A percentile compares a stretch with the other conserved stretches of the same genome.
These are phyloP conservation scores for Megalonaias nervosa DNA, from an alignment of 1,140 invertebrate species.

Conservation along the genomic window DNA sequence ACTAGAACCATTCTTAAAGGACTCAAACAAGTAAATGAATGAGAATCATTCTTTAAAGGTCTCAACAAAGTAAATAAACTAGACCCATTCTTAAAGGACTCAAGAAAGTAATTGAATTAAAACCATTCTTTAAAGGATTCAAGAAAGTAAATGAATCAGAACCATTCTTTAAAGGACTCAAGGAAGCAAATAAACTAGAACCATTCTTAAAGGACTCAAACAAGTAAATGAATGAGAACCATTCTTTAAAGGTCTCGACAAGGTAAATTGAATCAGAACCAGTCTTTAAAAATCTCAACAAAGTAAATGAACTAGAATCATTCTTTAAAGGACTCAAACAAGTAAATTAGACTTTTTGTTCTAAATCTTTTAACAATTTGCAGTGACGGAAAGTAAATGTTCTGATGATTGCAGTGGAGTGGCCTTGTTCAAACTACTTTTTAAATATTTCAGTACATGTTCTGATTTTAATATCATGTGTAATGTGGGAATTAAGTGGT, in stretches of 20 bases:
- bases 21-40: slow-evolving; percentile 25
- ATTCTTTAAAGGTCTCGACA: neutral
- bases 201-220: slow-evolving; percentile 34
- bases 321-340: slow-evolving; percentile 34
- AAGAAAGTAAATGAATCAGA: slow-evolving; percentile 56
- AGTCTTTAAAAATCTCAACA: slow-evolving; percentile 28
- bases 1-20: slow-evolving; percentile 46
- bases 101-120: no score
- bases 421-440: no score
- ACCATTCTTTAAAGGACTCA: slow-evolving; percentile 35
- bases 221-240: slow-evolving; percentile 6
- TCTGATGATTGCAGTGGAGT: no score
- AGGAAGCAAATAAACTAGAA: slow-evolving; percentile 39
- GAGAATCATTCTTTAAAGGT: no score
- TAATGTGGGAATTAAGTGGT: no score
- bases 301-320: slow-evolving; percentile 40
- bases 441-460: no score
- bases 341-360: no score
- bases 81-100: no score
- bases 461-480: no score
- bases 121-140: no score
- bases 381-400: no score
- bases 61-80: neutral
- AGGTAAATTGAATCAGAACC: slow-evolving; percentile 47
- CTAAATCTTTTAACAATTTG: no score